Evolutionary conservation across 2,113 vertebrate species (phyloP), one percentile per base, ranked within the genome.

Genomic region (Lepus americanus): DNA sequence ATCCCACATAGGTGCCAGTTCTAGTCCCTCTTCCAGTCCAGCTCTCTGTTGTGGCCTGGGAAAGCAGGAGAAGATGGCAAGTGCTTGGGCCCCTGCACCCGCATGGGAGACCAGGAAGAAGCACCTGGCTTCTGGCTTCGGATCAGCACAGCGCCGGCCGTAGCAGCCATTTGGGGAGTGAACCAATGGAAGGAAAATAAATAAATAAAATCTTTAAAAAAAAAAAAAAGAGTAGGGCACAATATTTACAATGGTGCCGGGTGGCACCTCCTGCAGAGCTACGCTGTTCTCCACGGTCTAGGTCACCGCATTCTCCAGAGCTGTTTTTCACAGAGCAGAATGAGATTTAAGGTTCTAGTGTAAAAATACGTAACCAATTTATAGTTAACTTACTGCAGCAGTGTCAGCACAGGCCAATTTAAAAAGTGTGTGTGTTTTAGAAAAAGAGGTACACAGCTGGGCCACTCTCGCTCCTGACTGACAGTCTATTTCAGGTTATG

Each of bases 231-330:
- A 92, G 94, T 59, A 77, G 90, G 95, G 95, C 94, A 90, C 96
- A 93, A 79, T 64, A 93, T 94, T 89, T 84, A 88, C 83, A 92
- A 93, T 67, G 72, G 90, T 61, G 92, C 86, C 2, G 7, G 72
- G 51, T 69, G 93, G 96, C 93, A 89, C 92, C 96, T 91, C 80
- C 80, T 64, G 81, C 94, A 90, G 96, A 97, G 94, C 95, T 97
- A 78, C 6, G 5, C 23, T 27, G 1, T 12, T 11, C 51, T 49
- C 27, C 89, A 69, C 20, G 39, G 13, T 61, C 69, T 79, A n/a
- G 11, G 76, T 78, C 69, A 70, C 49, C 36, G 51, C 11, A 78
- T 77, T 92, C 49, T 97, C 94, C 95, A 97, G 92, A 97, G 94
- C 90, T 77, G 64, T 79, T 74, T 49, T 44, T 89, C 84, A 84